Conservation (phyloP, 2,113 vertebrate species). For the Triplophysa rosa region DNA sequence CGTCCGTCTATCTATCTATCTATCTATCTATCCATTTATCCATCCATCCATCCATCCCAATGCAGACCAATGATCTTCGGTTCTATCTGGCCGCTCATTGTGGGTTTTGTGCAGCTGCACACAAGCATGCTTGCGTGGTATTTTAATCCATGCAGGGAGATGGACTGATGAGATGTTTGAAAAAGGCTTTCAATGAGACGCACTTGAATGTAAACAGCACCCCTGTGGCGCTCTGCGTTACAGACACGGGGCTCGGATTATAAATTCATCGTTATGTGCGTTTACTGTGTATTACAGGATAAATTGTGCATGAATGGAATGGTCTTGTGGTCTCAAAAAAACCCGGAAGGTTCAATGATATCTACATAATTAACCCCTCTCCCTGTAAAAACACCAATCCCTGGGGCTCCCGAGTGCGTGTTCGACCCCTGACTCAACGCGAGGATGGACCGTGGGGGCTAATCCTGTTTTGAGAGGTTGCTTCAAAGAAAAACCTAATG, state of each 20-base stretch:
- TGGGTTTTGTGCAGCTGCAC: constrained; percentile 42
- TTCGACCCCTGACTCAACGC: constrained; percentile 27
- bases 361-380: constrained; percentile 49
- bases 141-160: constrained; percentile 57
- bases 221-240: neutral
- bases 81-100: constrained; percentile 25
- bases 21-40: neutral
- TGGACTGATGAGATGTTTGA: constrained; percentile 48
- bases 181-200: constrained; percentile 49
- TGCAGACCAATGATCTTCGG: neutral
- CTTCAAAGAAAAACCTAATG: constrained; percentile 37
- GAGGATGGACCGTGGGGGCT: neutral
- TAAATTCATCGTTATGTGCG: constrained; percentile 6
- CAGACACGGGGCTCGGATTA: constrained; percentile 18
- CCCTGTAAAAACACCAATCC: constrained; percentile 25
- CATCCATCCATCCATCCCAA: neutral
- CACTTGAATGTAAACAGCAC: constrained; percentile 51
- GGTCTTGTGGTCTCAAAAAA: constrained; percentile 40
- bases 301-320: constrained; percentile 30
- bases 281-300: constrained; percentile 28
- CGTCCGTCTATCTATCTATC: neutral
- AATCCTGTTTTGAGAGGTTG: constrained; percentile 43
- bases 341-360: constrained; percentile 33
- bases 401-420: neutral
- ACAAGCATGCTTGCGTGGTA: constrained; percentile 50